Evolutionary conservation across 2,113 vertebrate genomes (phyloP).

Genomic region (Panthera tigris): DNA sequence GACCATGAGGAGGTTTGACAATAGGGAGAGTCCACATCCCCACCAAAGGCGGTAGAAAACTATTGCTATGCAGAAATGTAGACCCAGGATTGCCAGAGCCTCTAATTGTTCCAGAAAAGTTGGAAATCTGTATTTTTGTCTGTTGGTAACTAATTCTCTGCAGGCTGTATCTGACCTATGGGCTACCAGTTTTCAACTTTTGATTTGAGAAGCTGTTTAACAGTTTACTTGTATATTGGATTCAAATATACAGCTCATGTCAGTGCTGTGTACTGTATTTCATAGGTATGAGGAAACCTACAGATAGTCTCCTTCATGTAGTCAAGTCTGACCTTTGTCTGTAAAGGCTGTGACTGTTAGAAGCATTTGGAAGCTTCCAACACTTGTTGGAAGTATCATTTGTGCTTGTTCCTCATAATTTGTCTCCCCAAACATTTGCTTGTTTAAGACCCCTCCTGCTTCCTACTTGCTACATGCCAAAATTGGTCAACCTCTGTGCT

Average conservation of each 20-base stretch:
- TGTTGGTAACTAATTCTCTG: background rate
- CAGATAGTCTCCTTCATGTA: background rate
- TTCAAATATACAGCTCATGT: background rate
- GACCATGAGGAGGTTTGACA: background rate
- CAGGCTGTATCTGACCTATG: background rate
- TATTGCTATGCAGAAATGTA: background rate
- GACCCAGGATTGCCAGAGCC: background rate
- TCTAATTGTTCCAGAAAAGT: background rate
- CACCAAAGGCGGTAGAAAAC: background rate
- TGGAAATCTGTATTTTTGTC: conserved; percentile 6
- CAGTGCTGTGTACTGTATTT: background rate
- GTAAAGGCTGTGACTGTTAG: background rate
- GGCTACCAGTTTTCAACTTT: background rate
- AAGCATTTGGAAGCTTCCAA: conserved; percentile 1
- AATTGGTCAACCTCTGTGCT: background rate
- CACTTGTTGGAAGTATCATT: background rate
- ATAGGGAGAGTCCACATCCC: background rate
- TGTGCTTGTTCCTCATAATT: conserved; percentile 48
- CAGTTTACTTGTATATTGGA: background rate
- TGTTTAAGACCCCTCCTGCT: conserved; percentile 40
- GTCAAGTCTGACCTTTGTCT: background rate
- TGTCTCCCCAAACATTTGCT: conserved; percentile 2
- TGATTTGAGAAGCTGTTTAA: background rate
- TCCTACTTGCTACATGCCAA: conserved; percentile 57
- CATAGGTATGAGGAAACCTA: background rate